Conservation (phyloP, 2,113 vertebrate genomes). For the Grallaria varia region DNA sequence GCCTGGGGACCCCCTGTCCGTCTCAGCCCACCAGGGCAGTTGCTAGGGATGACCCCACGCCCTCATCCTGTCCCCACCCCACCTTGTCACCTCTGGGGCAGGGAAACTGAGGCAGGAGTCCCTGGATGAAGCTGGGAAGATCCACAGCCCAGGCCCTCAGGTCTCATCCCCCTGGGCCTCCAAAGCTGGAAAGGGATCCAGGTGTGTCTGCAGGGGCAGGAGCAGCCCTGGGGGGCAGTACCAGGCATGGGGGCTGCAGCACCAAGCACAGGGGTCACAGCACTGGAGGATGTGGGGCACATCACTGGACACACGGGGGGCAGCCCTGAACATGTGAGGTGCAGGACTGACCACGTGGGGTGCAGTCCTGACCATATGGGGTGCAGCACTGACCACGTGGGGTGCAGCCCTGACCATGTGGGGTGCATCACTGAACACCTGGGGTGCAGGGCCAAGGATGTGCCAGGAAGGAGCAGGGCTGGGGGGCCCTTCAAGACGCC, state of each 20-base stretch:
- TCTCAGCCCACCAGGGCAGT: not conserved
- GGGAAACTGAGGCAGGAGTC: not conserved
- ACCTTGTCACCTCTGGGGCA: not conserved
- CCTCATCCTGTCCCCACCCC: not conserved
- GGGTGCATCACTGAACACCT: not conserved
- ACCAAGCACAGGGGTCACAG: too few relatives aligned
- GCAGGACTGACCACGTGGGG: not conserved
- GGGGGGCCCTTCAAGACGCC: not conserved
- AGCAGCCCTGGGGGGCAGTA: not conserved
- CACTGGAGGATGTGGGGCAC: not conserved
- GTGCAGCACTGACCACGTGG: not conserved
- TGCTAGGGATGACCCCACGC: fast-evolving
- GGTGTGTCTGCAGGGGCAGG: not conserved
- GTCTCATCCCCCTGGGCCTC: too few relatives aligned
- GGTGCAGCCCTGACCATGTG: not conserved
- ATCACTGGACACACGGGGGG: not conserved
- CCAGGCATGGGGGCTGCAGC: not conserved
- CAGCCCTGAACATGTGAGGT: not conserved
- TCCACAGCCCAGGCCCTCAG: fast-evolving
- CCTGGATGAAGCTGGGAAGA: not conserved
- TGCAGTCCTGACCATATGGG: not conserved
- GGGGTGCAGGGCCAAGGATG: not conserved
- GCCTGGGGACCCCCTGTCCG: not conserved
- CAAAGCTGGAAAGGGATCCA: not conserved
- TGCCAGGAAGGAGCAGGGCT: not conserved